Base-by-base conservation (phyloP, 2,113 vertebrate species). In the Gambusia affinis region DNA sequence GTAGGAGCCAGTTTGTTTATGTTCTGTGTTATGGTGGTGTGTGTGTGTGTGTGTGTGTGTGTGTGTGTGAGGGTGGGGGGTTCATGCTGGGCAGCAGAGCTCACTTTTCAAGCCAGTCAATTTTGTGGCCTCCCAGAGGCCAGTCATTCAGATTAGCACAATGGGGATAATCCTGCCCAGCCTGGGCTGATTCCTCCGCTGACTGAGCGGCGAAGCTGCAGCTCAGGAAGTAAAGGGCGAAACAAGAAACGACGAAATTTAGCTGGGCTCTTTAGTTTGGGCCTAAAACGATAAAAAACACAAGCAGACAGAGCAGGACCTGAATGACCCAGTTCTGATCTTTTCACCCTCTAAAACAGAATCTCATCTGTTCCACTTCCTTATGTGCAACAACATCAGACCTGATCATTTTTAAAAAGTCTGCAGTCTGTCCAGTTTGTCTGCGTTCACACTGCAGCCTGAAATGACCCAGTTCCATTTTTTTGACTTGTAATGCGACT, bases 151-250 rank as follows among this genome's bases (percentile, higher is more conserved):
- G 89, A 90, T 87, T 83, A 92, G 73, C 87, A 91, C 89, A 92
- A 86, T 89, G 81, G 72, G 86, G 88, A 93, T 92, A 90, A 94
- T 90, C 84, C 83, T 79, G 37, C 85, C 77, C 84, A 77, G 88
- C 51, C 79, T 37, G 74, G 78, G 86, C 73, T 88, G 84, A 89
- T 87, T 80, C 83, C 76, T 86, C 70, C 66, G 79, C 77, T 69
- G 83, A 80, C 80, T 67, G 72, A 79, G 42, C 75, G 29, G 80
- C 78, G 75, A 62, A 66, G 67, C 70, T 67, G 27, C 70, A 31
- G 75, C 73, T 78, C 74, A 47, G 27, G 63, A 71, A 76, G 69
- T 60, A 64, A 19, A 60, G 75, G 54, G 76, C 69, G 76, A 78
- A 67, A 67, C 73, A 67, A 61, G 78, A 31, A 64, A 62, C 71